Evolutionary conservation across 1,140 invertebrate species (phyloP).

Genomic region (Battus philenor): DNA sequence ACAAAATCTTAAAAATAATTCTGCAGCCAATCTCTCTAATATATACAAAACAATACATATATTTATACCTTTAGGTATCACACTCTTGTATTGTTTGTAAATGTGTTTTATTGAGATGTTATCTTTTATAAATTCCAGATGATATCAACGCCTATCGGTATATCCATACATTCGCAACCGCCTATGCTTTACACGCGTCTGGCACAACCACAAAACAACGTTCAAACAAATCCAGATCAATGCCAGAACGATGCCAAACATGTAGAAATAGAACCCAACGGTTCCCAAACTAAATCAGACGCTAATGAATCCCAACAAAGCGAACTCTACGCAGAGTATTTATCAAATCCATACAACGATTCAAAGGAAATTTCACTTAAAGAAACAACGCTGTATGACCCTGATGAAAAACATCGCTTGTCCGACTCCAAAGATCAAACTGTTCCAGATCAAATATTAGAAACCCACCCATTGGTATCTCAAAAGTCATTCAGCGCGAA

Average conservation of each 20-base stretch:
- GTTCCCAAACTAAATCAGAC: slow-evolving; percentile 16
- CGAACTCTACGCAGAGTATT: slow-evolving; percentile 74
- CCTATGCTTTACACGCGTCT: slow-evolving; percentile 44
- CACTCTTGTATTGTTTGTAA: too few relatives aligned
- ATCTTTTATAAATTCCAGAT: too few relatives aligned
- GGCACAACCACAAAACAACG: slow-evolving; percentile 22
- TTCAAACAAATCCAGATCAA: slow-evolving; percentile 5
- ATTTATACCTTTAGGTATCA: too few relatives aligned
- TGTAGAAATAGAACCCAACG: slow-evolving; percentile 19
- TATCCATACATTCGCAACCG: slow-evolving; percentile 59
- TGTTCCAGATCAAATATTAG: slow-evolving; percentile 4
- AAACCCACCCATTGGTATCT: slow-evolving; percentile 15
- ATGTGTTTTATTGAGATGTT: slow-evolving; percentile 27
- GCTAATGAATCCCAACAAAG: slow-evolving; percentile 41
- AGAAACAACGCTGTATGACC: slow-evolving; percentile 49
- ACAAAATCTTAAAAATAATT: too few relatives aligned
- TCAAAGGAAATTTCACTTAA: slow-evolving; percentile 36
- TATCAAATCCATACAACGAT: slow-evolving; percentile 75
- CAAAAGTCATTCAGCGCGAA: slow-evolving; percentile 66
- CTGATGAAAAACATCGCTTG: slow-evolving; percentile 27
- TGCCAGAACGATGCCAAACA: slow-evolving; percentile 30
- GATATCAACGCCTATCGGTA: slow-evolving; percentile 79
- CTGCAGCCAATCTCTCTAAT: too few relatives aligned
- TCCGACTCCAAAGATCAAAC: slow-evolving; percentile 22
- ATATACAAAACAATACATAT: too few relatives aligned